phyloP scores from a whole-genome alignment of 2,113 vertebrate species.

The Meles meles region DNA sequence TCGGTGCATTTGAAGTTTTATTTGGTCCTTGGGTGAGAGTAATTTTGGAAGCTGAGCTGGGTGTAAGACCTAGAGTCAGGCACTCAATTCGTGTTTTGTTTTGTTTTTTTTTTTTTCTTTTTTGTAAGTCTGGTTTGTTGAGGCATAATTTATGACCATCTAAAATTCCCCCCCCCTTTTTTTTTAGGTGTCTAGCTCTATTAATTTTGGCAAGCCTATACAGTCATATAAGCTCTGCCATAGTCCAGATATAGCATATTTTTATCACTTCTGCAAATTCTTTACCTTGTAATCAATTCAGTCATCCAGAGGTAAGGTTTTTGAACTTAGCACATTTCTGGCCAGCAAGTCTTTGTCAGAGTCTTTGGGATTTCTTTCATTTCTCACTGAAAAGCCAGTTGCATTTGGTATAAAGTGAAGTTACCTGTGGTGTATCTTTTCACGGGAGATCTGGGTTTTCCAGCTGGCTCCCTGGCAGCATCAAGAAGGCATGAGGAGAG shows the following conservation, averaged over 20 bases:
- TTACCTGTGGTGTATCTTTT: not conserved
- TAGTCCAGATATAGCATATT: not conserved
- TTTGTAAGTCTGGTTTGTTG: slow-evolving; percentile 24
- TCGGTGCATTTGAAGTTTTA: not conserved
- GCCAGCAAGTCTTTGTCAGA: not conserved
- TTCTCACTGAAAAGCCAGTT: slow-evolving; percentile 20
- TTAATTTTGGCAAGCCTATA: not conserved
- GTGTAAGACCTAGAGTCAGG: not conserved
- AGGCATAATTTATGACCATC: not conserved
- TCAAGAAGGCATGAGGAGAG: not conserved
- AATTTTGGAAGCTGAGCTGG: slow-evolving; percentile 37
- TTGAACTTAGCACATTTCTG: not conserved
- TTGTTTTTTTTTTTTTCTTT: not conserved
- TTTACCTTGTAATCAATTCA: not conserved
- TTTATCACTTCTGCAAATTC: not conserved
- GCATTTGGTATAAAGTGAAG: not conserved
- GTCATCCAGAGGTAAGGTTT: not conserved
- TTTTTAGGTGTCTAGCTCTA: not conserved
- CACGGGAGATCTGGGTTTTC: not conserved
- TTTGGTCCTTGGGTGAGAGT: slow-evolving; percentile 9
- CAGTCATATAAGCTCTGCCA: not conserved
- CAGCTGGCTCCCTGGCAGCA: not conserved
- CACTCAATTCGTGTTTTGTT: not conserved
- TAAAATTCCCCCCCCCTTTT: not conserved
- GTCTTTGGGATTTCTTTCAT: slow-evolving; percentile 29